Percentiles rank a stretch among this genome's conserved stretches.
Conservation (phyloP, 1,140 invertebrate genomes). For the Microplitis mediator region DNA sequence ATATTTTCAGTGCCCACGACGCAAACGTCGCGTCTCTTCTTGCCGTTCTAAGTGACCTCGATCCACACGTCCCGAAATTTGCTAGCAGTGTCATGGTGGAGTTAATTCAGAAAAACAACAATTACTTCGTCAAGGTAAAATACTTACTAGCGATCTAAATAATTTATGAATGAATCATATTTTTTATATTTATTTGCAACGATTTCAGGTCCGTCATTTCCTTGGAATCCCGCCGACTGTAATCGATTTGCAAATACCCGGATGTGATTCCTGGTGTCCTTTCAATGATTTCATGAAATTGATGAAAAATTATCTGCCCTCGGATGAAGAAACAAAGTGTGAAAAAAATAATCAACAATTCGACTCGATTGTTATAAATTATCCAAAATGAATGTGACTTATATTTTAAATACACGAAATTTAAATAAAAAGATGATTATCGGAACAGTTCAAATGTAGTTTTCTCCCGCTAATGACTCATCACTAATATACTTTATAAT, state of each 20-base stretch:
- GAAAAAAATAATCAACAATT: constrained; percentile 1
- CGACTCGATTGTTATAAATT: no score
- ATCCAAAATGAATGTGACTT: no score
- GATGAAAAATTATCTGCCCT: constrained; percentile 39
- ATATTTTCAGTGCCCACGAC: constrained; percentile 72
- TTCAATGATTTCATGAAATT: constrained; percentile 48
- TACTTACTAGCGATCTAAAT: no score
- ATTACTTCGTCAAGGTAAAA: constrained; percentile 40
- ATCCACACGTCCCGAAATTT: constrained; percentile 65
- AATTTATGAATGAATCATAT: no score
- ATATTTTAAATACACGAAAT: no score
- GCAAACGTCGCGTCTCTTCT: constrained; percentile 72
- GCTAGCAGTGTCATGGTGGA: constrained; percentile 61
- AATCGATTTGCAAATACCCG: constrained; percentile 40
- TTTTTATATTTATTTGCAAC: not conserved
- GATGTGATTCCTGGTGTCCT: constrained; percentile 47
- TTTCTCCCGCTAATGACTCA: no score
- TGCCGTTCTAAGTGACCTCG: constrained; percentile 68
- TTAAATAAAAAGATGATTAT: no score
- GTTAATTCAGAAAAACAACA: constrained; percentile 30
- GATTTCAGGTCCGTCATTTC: constrained; percentile 24
- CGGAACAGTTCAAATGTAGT: no score
- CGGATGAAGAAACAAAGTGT: constrained; percentile 33
- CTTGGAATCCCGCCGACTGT: constrained; percentile 28
- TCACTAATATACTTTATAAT: no score